phyloP scores from a whole-genome alignment of 53 echinoderm and acorn worm genomes.

The Paracentrotus lividus region DNA sequence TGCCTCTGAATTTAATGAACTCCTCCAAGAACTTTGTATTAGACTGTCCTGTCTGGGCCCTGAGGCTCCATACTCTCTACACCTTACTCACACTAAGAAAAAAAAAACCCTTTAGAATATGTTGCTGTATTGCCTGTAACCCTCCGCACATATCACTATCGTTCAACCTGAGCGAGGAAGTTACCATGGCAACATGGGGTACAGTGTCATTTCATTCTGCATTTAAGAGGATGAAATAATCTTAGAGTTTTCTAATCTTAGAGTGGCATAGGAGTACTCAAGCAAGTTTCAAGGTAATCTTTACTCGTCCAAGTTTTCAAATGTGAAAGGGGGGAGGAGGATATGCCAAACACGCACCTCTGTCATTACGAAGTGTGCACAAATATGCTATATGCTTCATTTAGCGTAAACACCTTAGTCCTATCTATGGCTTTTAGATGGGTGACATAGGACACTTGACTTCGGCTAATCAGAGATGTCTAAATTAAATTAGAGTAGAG shows the following conservation, averaged over 20 bases:
- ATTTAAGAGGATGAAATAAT: neutral
- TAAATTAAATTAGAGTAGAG: slow-evolving; percentile 4
- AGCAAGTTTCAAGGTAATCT: neutral
- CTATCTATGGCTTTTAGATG: neutral
- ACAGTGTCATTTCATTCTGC: neutral
- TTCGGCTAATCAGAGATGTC: slow-evolving; percentile 4
- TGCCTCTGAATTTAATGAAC: neutral
- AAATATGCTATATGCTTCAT: neutral
- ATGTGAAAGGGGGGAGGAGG: neutral
- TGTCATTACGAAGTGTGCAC: neutral
- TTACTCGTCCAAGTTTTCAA: neutral
- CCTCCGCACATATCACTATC: neutral
- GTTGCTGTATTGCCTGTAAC: neutral
- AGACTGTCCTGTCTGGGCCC: neutral
- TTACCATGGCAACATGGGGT: neutral
- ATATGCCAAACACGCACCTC: neutral
- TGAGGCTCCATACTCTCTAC: neutral
- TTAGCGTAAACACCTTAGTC: neutral
- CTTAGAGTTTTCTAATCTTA: too few species aligned
- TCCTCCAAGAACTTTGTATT: neutral
- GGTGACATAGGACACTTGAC: neutral
- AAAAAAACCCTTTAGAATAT: neutral
- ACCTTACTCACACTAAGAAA: neutral
- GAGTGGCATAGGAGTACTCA: neutral
- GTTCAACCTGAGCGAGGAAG: neutral